A percentile compares a stretch with the other conserved stretches of the same genome.
These are phyloP conservation scores for Galerucella nymphaeae DNA, from an alignment of 2,888 invertebrate species.

Conservation along the genomic window DNA sequence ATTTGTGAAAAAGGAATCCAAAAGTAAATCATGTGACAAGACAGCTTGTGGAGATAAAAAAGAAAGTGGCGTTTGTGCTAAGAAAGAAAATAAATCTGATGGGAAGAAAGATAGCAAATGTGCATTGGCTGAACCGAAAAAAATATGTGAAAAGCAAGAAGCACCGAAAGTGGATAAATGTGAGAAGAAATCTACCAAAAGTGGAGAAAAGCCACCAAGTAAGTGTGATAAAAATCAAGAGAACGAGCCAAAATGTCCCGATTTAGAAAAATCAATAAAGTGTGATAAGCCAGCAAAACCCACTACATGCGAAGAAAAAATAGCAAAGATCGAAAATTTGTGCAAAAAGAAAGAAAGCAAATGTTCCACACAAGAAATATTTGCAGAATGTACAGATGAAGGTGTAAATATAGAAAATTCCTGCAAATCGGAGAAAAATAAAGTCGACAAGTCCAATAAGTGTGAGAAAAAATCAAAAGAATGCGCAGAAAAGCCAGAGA, in stretches of 20 bases:
- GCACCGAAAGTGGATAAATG: background rate
- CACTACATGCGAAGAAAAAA: constrained; percentile 37
- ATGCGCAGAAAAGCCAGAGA: background rate
- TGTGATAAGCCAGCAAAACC: background rate
- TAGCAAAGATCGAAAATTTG: constrained; percentile 38
- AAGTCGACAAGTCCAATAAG: constrained; percentile 28
- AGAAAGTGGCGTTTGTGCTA: too few species aligned
- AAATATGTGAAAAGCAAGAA: background rate
- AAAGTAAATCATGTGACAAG: background rate
- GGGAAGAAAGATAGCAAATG: background rate
- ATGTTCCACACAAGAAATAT: constrained; percentile 13
- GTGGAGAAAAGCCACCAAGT: background rate
- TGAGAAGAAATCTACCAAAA: background rate
- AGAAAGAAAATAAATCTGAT: background rate
- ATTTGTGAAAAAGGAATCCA: background rate
- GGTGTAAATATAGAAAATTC: constrained; percentile 36
- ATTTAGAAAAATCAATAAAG: background rate
- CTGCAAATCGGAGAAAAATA: constrained; percentile 30
- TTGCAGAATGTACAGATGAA: constrained; percentile 4
- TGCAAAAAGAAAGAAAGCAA: constrained; percentile 25
- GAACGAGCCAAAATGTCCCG: background rate
- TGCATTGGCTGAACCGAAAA: background rate
- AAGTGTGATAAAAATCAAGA: background rate
- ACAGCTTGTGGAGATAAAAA: too few species aligned
- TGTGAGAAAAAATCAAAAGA: background rate